These are phyloP conservation scores for Epinephelus moara DNA, from an alignment of 2,113 vertebrate genomes.

Conservation along the genomic window DNA sequence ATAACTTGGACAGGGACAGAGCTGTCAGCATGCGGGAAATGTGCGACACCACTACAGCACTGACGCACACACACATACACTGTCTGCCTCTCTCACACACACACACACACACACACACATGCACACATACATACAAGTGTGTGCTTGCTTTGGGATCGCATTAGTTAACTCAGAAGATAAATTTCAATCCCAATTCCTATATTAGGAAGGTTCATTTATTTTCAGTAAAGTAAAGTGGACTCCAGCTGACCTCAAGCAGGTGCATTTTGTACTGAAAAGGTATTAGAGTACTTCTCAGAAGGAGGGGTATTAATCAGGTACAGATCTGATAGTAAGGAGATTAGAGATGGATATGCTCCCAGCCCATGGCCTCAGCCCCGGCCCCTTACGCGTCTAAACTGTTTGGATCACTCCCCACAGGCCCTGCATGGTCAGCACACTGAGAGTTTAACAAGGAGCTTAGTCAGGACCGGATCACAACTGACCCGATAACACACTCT, in stretches of 20 bases:
- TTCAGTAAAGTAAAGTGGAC: constrained; percentile 28
- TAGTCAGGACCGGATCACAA: constrained; percentile 80
- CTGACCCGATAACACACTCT: constrained; percentile 83
- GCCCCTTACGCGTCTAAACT: constrained; percentile 69
- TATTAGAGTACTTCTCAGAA: constrained; percentile 77
- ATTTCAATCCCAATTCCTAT: constrained; percentile 18
- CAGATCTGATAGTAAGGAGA: constrained; percentile 85
- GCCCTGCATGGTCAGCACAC: constrained; percentile 83
- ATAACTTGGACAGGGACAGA: constrained; percentile 62
- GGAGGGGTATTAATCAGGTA: constrained; percentile 80
- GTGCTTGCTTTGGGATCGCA: not conserved
- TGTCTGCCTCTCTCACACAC: too few relatives aligned
- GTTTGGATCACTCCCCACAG: constrained; percentile 69
- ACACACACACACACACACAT: not conserved
- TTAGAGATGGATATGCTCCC: constrained; percentile 78
- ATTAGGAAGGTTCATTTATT: constrained; percentile 28
- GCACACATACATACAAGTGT: not conserved
- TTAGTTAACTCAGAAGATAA: constrained; percentile 17
- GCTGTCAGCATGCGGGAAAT: constrained; percentile 59
- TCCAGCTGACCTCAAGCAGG: constrained; percentile 57
- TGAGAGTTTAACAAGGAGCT: constrained; percentile 85
- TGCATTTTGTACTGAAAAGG: constrained; percentile 70
- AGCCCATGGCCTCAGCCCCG: constrained; percentile 64
- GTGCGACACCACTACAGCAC: constrained; percentile 24
- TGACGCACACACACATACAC: not conserved